Percentiles rank a stretch among this genome's conserved stretches.
phyloP scores from a whole-genome alignment of 2,797 vertebrate species.

The Diceros bicornis region DNA sequence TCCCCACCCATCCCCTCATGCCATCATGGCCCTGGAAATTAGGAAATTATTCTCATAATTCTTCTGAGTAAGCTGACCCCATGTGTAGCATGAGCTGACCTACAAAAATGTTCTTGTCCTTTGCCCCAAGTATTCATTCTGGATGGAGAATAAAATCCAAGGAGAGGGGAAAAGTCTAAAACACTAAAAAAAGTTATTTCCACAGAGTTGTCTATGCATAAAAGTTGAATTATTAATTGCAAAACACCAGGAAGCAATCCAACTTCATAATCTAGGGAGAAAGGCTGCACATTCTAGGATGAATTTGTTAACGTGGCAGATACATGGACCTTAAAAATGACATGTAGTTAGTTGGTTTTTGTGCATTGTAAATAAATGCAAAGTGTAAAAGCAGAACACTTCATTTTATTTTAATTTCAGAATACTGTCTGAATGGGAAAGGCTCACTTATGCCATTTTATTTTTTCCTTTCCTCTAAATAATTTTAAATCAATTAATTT shows the following conservation, averaged over 20 bases:
- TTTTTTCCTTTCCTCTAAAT: slow-evolving; percentile 10
- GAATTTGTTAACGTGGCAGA: neutral
- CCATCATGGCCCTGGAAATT: neutral
- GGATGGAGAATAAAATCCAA: slow-evolving; percentile 54
- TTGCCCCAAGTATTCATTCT: slow-evolving; percentile 61
- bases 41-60: neutral
- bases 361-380: neutral
- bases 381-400: neutral
- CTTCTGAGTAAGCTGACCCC: neutral
- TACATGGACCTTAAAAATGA: neutral
- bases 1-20: neutral
- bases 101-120: slow-evolving; percentile 58
- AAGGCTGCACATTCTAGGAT: neutral
- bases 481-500: slow-evolving; percentile 50
- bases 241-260: slow-evolving; percentile 47
- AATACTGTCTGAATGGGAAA: neutral
- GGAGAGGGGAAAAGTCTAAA: neutral
- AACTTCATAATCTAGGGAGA: neutral
- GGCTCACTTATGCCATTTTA: neutral
- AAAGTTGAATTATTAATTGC: slow-evolving; percentile 9
- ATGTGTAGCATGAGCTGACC: neutral
- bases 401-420: slow-evolving; percentile 52
- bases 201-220: neutral
- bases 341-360: neutral
- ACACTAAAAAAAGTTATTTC: slow-evolving; percentile 21